Evolutionary conservation across 1,140 invertebrate species (phyloP).

Genomic region (Ips typographus): DNA sequence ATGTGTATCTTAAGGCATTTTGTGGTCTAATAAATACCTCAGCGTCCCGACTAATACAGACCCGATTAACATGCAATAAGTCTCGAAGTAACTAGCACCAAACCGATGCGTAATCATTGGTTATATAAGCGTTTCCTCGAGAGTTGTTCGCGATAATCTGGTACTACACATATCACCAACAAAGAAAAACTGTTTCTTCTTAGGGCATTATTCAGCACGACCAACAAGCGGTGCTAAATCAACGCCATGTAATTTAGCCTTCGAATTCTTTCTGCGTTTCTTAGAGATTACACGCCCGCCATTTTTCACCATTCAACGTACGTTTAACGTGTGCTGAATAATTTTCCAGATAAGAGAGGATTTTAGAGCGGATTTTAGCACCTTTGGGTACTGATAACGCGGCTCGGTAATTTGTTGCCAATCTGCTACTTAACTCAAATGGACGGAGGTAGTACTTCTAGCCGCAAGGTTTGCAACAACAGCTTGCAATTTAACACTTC

Average conservation of each 20-base stretch:
- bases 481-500: no score
- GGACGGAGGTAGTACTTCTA: no score
- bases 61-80: background rate
- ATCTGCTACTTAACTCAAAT: background rate
- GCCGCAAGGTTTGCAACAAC: no score
- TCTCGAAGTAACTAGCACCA: constrained; percentile 1
- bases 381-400: background rate
- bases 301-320: constrained; percentile 5
- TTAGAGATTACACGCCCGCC: constrained; percentile 8
- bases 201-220: constrained; percentile 14
- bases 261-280: constrained; percentile 17
- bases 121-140: constrained; percentile 16
- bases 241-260: constrained; percentile 13
- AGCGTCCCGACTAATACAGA: no score
- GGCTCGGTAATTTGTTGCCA: no score
- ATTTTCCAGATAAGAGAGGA: constrained; percentile 5
- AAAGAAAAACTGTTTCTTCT: constrained; percentile 11
- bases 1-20: no score
- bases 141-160: background rate
- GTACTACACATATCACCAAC: constrained; percentile 15
- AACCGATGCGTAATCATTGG: constrained; percentile 8
- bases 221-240: constrained; percentile 4
- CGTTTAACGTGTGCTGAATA: constrained; percentile 13
- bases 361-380: constrained; percentile 13
- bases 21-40: no score